Conservation (phyloP, 64 coral and sea anemone species). For the Exaiptasia diaphana region DNA sequence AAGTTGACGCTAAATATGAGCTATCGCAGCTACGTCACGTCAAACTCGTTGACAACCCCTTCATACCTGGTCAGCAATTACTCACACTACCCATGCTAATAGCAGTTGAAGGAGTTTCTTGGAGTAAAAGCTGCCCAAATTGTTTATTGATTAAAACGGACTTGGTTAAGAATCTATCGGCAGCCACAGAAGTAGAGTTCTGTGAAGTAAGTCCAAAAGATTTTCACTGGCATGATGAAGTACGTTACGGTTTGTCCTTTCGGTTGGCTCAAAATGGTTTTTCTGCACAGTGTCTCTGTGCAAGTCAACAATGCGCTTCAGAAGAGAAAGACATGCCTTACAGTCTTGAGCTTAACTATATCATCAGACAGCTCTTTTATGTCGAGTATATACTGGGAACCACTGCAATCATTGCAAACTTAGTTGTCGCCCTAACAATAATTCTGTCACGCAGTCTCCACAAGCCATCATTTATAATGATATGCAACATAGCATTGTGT, state of each 20-base stretch:
- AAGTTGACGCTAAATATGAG: not conserved
- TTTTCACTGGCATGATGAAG: not conserved
- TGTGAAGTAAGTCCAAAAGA: not conserved
- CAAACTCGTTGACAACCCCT: conserved; percentile 5
- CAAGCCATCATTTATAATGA: conserved; percentile 37
- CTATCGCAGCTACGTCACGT: not conserved
- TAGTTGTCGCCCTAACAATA: conserved; percentile 15
- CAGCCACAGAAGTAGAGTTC: not conserved
- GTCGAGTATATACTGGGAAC: conserved; percentile 33
- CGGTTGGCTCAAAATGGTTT: conserved; percentile 16
- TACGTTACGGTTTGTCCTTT: conserved; percentile 30
- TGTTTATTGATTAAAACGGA: conserved; percentile 7
- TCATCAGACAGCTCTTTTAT: conserved; percentile 42
- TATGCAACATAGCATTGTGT: conserved; percentile 41
- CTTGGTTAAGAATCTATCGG: not conserved
- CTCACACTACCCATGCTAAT: not conserved
- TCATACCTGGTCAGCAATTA: conserved; percentile 9
- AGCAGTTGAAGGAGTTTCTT: not conserved
- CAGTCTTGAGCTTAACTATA: not conserved
- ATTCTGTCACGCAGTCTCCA: not conserved
- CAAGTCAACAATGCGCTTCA: not conserved
- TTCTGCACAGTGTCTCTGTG: conserved; percentile 53
- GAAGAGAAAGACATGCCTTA: not conserved
- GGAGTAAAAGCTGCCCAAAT: not conserved
- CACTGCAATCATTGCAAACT: conserved; percentile 7